phyloP scores from a whole-genome alignment of 2,797 vertebrate species.

The Diglossa cyanea region DNA sequence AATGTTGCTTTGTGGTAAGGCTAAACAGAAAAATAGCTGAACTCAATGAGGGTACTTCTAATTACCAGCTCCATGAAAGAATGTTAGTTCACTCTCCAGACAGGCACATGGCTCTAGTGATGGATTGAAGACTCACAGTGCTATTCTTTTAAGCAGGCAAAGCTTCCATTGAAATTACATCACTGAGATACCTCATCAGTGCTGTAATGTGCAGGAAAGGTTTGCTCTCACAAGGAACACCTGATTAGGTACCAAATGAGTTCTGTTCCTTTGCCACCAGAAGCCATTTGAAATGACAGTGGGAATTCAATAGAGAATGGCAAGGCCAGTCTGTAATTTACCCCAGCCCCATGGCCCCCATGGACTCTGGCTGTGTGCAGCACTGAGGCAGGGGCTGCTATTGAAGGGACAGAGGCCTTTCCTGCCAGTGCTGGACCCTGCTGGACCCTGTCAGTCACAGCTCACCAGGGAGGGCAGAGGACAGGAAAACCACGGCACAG shows the following conservation, averaged over 20 bases:
- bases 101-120: background rate
- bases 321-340: background rate
- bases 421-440: background rate
- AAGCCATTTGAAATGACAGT: background rate
- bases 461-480: background rate
- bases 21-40: background rate
- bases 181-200: background rate
- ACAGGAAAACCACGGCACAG: fast-evolving
- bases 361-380: background rate
- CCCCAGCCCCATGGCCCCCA: fast-evolving
- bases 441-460: background rate
- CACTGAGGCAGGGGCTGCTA: background rate
- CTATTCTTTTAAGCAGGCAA: background rate
- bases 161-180: background rate
- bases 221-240: background rate
- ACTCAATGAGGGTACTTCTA: background rate
- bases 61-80: background rate
- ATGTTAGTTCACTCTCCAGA: background rate
- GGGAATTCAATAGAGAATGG: background rate
- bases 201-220: background rate
- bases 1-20: background rate
- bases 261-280: background rate
- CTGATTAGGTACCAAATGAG: background rate
- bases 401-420: background rate
- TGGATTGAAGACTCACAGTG: background rate